Percentiles rank a stretch among this genome's conserved stretches.
Conservation (phyloP, 2,888 invertebrate genomes). For the Morinoia aosen region DNA sequence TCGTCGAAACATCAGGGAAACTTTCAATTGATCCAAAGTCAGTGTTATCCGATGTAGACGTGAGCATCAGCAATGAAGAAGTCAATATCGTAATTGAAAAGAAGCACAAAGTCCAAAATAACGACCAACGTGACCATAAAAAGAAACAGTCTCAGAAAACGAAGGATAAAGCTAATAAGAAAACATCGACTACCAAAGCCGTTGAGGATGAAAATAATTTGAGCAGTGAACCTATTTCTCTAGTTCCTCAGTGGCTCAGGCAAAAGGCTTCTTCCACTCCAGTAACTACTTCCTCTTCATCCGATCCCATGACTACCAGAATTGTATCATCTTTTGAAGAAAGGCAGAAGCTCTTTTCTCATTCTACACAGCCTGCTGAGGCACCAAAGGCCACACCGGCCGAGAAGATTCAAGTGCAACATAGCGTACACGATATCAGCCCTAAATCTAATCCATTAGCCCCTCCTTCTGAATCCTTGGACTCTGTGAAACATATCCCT, state of each 20-base stretch:
- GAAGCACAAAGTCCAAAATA: no score
- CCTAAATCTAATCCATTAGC: not conserved
- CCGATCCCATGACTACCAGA: conserved; percentile 32
- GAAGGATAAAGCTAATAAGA: not conserved
- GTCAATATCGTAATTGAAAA: not conserved
- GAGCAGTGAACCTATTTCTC: not conserved
- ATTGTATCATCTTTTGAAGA: conserved; percentile 59
- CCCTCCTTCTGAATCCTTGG: not conserved
- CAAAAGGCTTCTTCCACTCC: conserved; percentile 23
- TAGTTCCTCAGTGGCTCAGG: conserved; percentile 41
- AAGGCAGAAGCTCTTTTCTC: conserved; percentile 54
- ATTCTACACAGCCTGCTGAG: not conserved
- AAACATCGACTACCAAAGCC: not conserved
- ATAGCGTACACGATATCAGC: not conserved
- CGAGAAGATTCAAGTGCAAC: not conserved
- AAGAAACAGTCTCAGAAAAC: not conserved
- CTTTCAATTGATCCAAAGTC: not conserved
- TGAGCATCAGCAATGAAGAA: not conserved
- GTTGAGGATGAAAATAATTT: not conserved
- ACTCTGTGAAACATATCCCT: not conserved
- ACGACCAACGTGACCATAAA: not conserved
- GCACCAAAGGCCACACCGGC: not conserved
- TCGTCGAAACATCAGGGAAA: not conserved
- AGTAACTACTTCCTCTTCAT: not conserved
- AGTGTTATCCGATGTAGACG: not conserved